Percentiles rank a stretch among this genome's conserved stretches.
Conservation (phyloP, 2,113 vertebrate species). For the Bubalus kerabau region DNA sequence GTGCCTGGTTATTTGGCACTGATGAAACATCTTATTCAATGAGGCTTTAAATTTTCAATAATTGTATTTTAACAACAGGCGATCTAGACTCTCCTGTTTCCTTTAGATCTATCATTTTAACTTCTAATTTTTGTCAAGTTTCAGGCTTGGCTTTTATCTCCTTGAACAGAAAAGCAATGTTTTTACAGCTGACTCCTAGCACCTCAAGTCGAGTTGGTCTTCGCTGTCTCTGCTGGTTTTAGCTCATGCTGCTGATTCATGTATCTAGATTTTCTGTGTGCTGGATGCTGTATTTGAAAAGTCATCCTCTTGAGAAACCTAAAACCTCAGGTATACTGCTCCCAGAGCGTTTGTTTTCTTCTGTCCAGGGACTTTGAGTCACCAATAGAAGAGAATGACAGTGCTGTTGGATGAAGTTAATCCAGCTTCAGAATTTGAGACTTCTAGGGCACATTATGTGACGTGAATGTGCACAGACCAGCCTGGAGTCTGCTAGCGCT, state of each 20-base stretch:
- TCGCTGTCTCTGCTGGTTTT: neutral
- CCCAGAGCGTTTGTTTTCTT: neutral
- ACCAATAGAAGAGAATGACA: neutral
- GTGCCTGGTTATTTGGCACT: neutral
- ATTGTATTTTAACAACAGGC: neutral
- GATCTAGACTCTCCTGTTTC: neutral
- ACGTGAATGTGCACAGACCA: neutral
- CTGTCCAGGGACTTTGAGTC: neutral
- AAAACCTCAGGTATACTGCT: neutral
- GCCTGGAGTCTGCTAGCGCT: neutral
- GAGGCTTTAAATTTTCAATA: neutral
- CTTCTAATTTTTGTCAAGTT: neutral
- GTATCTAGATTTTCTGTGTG: neutral
- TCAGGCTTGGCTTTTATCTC: neutral
- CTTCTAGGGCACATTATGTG: neutral
- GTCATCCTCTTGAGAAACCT: neutral
- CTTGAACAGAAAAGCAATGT: neutral
- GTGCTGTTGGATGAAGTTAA: neutral
- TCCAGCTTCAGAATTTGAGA: neutral
- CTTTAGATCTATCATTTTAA: neutral
- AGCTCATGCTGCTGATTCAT: neutral
- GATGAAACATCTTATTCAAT: neutral
- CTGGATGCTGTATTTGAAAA: neutral
- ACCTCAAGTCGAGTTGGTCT: neutral
- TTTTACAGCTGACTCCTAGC: neutral